phyloP scores from a whole-genome alignment of 1,140 invertebrate genomes.

The Drosophila parvula region DNA sequence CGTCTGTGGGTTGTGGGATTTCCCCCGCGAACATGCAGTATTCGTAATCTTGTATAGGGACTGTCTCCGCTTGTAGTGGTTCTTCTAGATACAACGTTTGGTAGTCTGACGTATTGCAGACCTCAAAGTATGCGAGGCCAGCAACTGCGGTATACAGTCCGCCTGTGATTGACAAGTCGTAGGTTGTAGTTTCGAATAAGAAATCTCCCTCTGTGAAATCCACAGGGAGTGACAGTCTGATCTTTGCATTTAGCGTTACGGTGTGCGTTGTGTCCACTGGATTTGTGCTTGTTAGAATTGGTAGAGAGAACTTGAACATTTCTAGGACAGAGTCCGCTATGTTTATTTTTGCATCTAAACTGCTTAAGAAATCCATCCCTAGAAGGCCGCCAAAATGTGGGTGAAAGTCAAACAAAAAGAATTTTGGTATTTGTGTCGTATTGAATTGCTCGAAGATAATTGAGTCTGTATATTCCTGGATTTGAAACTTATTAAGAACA shows the following conservation, averaged over 20 bases:
- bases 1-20: too few relatives aligned
- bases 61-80: background rate
- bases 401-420: conserved; percentile 7
- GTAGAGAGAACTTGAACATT: background rate
- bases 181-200: conserved; percentile 8
- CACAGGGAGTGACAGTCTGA: conserved; percentile 4
- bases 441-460: conserved; percentile 6
- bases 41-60: background rate
- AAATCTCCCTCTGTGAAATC: conserved; percentile 16
- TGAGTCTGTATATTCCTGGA: conserved; percentile 6
- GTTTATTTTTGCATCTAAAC: conserved; percentile 13
- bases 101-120: conserved; percentile 6
- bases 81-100: conserved; percentile 4
- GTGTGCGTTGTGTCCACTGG: background rate
- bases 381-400: conserved; percentile 4
- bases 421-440: background rate
- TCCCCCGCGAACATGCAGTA: background rate
- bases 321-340: background rate
- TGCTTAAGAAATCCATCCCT: conserved; percentile 1
- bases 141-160: conserved; percentile 3
- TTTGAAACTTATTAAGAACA: conserved; percentile 1
- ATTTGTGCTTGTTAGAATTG: background rate
- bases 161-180: conserved; percentile 1
- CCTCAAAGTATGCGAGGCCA: conserved; percentile 2
- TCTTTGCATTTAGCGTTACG: background rate